Base-by-base conservation (phyloP, 2,797 vertebrate species). In the Hozukius guyotensis region DNA sequence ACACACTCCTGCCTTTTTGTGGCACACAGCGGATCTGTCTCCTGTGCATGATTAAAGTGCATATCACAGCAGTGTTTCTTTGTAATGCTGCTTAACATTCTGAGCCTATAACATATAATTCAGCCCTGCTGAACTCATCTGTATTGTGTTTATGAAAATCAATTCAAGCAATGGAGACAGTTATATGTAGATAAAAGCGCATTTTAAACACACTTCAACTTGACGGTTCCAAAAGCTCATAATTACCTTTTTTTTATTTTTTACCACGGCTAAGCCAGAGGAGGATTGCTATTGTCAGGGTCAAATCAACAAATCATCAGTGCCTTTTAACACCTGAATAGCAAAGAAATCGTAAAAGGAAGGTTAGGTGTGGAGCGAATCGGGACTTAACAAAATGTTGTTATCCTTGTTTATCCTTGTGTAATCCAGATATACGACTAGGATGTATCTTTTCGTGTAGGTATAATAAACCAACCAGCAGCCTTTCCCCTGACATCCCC, bases 51-150 rank as follows among this genome's bases (percentile, higher is more conserved):
- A 83, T 88, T 88, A 87, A 87, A 84, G 73, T 75, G 42, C 72
- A 69, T 72, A 85, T 83, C 69, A 29, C 76, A 83, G 73, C 75
- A 70, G 34, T 73, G 52, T 80, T 85, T 81, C 82, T 83, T 82
- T 89, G 82, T 77, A 61, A 81, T 63, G 31, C 81, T 80, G 72
- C 81, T 86, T 75, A 87, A 81, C 56, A 83, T 87, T 89, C 70
- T 64, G 60, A 88, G 67, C 64, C 79, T n/a, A 62, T 34, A 82
- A 75, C 36, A 38, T 31, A 65, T 61, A 60, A 89, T 82, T 84
- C 74, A 82, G 65, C 73, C 57, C 27, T 20, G 60, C 46, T 25
- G 7, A 72, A 64, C 70, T 87, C 72, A 78, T 81, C 75, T 71
- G 24, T 72, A 56, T 71, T 77, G 63, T 75, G 56, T 70, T 87